A percentile compares a stretch with the other conserved stretches of the same genome.
These are phyloP conservation scores for Dicyrtoma fusca DNA, from an alignment of 2,888 invertebrate species.

Conservation along the genomic window DNA sequence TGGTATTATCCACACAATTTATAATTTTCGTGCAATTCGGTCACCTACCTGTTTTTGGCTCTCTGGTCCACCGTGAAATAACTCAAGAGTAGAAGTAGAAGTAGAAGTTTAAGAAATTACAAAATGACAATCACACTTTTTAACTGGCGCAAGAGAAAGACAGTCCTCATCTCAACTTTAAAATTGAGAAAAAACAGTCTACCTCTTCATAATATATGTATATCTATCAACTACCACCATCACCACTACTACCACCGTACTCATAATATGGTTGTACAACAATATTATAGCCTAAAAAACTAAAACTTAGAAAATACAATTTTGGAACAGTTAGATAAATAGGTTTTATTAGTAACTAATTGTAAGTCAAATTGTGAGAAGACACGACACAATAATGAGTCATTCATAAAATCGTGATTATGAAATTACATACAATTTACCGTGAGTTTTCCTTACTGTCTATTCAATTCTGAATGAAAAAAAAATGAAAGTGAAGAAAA, in stretches of 20 bases:
- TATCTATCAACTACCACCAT: background rate
- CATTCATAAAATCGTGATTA: background rate
- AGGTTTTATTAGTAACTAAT: background rate
- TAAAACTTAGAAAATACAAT: background rate
- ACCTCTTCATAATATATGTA: constrained; percentile 7
- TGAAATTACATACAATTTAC: too few species aligned
- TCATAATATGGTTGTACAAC: background rate
- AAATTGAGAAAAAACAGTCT: background rate
- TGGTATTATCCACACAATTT: too few species aligned
- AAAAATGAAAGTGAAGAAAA: too few species aligned
- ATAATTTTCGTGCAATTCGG: too few species aligned
- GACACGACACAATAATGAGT: background rate
- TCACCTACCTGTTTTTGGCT: too few species aligned
- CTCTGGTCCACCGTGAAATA: too few species aligned
- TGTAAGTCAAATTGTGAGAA: too few species aligned
- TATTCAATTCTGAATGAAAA: too few species aligned
- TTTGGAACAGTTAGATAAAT: background rate
- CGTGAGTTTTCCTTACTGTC: too few species aligned
- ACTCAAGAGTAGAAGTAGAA: too few species aligned
- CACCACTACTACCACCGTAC: background rate
- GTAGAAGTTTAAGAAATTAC: too few species aligned
- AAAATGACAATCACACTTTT: too few species aligned
- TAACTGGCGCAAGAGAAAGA: background rate
- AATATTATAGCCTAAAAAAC: background rate
- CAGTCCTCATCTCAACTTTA: background rate